Base-by-base conservation (phyloP, 2,113 vertebrate genomes). In the Atrichornis clamosus region DNA sequence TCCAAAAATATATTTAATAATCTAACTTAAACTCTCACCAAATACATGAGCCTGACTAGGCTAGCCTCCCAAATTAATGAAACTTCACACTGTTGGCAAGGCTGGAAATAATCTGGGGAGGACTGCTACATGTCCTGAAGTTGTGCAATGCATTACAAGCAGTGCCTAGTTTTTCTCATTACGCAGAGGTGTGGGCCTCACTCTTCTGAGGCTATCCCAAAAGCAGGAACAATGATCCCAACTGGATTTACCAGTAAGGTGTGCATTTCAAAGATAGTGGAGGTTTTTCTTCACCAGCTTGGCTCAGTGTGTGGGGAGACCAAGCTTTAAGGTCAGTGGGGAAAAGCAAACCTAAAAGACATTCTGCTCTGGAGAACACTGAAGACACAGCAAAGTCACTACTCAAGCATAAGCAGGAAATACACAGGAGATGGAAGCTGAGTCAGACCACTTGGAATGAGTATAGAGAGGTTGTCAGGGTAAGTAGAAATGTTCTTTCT, bases 1-100 rank as follows among this genome's bases (percentile, higher is more conserved):
- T 96, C 87, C 68, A 94, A 90, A 95, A 96, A 81, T 84, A 50
- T 52, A 56, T 69, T 70, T 87, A 96, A 75, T 81, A 82, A 86
- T 64, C 64, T 56, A 85, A 49, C 60, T 72, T 75, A 39, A 90
- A 84, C 23, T 72, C 9, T 73, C 81, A 67, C 39, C 12, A 46
- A 74, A 67, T 55, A 56, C 11, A 8, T 92, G 68, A 72, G 18
- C 47, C 52, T 86, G 76, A 72, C 24, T 15, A 84, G 59, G 56
- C 52, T 75, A 78, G 52, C 11, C 23, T 86, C 49, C 68, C 20
- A 78, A 78, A 84, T 33, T 84, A 72, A 75, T 74, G 69, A 84
- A 94, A 39, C 6, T 44, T 77, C 22, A 28, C 11, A 7, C 22
- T 24, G 6, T 23, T 81, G 76, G 47, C 0, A 1, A 89, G 56